A percentile compares a stretch with the other conserved stretches of the same genome.
Conservation (phyloP, 2,888 invertebrate genomes). For the Andrena chrysosceles region DNA sequence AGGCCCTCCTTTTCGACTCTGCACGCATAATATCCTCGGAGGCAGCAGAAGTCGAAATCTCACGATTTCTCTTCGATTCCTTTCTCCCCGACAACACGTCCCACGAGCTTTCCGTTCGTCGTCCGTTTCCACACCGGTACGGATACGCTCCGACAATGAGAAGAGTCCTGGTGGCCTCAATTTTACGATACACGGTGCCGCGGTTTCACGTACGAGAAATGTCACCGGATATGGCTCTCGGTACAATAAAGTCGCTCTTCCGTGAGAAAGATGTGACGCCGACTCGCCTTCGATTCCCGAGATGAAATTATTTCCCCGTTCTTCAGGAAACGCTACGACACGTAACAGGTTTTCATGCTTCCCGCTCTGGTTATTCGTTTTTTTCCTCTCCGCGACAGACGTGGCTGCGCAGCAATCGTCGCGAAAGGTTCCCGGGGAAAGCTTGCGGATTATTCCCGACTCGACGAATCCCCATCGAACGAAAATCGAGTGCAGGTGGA, state of each 20-base stretch:
- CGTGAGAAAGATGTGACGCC: conserved; percentile 12
- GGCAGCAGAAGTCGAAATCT: conserved; percentile 28
- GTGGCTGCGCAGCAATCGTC: conserved; percentile 11
- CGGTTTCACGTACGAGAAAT: conserved; percentile 16
- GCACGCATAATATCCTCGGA: conserved; percentile 6
- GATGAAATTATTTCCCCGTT: conserved; percentile 43
- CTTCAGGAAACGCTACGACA: background rate
- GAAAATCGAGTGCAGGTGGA: conserved; percentile 12
- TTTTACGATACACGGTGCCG: conserved; percentile 46
- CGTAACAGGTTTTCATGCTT: conserved; percentile 6
- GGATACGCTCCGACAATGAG: conserved; percentile 48
- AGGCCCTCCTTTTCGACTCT: conserved; percentile 37
- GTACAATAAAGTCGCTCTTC: conserved; percentile 36
- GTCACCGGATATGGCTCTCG: conserved; percentile 33
- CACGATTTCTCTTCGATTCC: conserved; percentile 7
- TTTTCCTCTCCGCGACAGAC: too few species aligned
- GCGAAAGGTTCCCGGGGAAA: conserved; percentile 13
- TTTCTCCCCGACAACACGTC: conserved; percentile 41
- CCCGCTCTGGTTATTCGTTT: background rate
- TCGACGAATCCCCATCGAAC: conserved; percentile 13
- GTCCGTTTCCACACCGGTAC: conserved; percentile 61
- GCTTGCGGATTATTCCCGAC: conserved; percentile 16
- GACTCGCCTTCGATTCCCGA: conserved; percentile 19
- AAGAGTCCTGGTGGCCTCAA: conserved; percentile 53
- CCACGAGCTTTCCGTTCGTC: conserved; percentile 56